Percentiles rank a stretch among this genome's conserved stretches.
Evolutionary conservation across 2,888 invertebrate species (phyloP).

Genomic region (Drosophila basisetae): DNA sequence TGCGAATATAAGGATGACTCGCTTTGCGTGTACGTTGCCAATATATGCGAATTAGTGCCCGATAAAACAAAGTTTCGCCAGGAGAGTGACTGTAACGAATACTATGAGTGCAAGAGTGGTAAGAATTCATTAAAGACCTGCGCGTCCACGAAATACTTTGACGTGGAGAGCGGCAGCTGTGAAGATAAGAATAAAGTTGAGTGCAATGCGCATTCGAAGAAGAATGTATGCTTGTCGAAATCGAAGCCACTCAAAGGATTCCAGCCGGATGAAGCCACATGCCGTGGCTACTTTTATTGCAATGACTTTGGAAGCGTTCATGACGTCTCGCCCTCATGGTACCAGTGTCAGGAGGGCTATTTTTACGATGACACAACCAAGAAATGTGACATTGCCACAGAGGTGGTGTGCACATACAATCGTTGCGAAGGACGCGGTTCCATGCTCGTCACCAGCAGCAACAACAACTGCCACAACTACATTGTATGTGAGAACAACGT

Average conservation of each 20-base stretch:
- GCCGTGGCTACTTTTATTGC: slow-evolving; percentile 81
- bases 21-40: slow-evolving; percentile 66
- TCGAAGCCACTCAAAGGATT: slow-evolving; percentile 30
- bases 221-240: slow-evolving; percentile 48
- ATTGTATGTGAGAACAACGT: slow-evolving; percentile 64
- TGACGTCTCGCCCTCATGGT: slow-evolving; percentile 76
- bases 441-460: slow-evolving; percentile 64
- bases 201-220: slow-evolving; percentile 71
- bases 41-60: slow-evolving; percentile 77
- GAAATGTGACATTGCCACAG: slow-evolving; percentile 56
- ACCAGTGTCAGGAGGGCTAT: slow-evolving; percentile 69
- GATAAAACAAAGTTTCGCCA: slow-evolving; percentile 65
- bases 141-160: slow-evolving; percentile 61
- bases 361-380: slow-evolving; percentile 65
- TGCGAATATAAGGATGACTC: slow-evolving; percentile 69
- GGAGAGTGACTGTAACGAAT: slow-evolving; percentile 70
- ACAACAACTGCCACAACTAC: slow-evolving; percentile 76
- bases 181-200: slow-evolving; percentile 41
- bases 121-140: slow-evolving; percentile 42
- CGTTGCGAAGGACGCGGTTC: slow-evolving; percentile 83
- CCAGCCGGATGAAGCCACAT: slow-evolving; percentile 69
- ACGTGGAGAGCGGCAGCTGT: slow-evolving; percentile 66
- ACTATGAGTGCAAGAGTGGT: slow-evolving; percentile 70
- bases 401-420: slow-evolving; percentile 70
- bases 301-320: slow-evolving; percentile 38